phyloP scores from a whole-genome alignment of 1,140 invertebrate species.

The Bombus vancouverensis region DNA sequence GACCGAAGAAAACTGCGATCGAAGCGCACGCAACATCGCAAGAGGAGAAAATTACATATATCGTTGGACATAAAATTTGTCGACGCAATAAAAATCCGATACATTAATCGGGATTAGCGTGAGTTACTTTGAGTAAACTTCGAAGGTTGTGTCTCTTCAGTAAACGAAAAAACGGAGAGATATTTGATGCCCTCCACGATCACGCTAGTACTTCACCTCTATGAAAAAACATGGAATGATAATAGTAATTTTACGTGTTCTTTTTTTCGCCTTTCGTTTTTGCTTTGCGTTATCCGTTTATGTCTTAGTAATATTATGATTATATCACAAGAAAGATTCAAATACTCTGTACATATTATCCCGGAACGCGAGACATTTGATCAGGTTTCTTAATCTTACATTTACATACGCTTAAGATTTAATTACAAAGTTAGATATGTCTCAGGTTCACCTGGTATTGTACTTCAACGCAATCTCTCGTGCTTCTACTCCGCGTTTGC shows the following conservation, averaged over 20 bases:
- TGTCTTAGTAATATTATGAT: slow-evolving; percentile 79
- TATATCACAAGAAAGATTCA: slow-evolving; percentile 83
- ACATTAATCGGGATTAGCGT: not conserved
- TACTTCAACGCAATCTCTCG: slow-evolving; percentile 77
- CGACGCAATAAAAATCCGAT: not conserved
- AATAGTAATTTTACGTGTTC: slow-evolving; percentile 64
- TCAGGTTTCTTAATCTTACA: slow-evolving; percentile 72
- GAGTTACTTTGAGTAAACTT: not conserved
- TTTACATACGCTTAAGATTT: slow-evolving; percentile 75
- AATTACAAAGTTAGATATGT: slow-evolving; percentile 83
- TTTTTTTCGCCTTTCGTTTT: not conserved
- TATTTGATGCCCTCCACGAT: slow-evolving; percentile 26
- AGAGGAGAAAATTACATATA: not conserved
- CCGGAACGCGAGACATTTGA: slow-evolving; percentile 75
- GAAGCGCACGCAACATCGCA: not conserved
- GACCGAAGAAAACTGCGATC: not conserved
- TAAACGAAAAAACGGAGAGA: slow-evolving; percentile 8
- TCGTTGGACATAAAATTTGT: not conserved
- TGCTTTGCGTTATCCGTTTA: slow-evolving; percentile 58
- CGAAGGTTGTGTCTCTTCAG: not conserved
- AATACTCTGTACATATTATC: slow-evolving; percentile 81
- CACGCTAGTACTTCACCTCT: slow-evolving; percentile 66
- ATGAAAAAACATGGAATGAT: slow-evolving; percentile 81
- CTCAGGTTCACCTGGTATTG: slow-evolving; percentile 80
- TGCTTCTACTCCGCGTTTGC: slow-evolving; percentile 20